These are phyloP conservation scores for Rhagoletis pomonella DNA, from an alignment of 1,140 invertebrate species.

Conservation along the genomic window DNA sequence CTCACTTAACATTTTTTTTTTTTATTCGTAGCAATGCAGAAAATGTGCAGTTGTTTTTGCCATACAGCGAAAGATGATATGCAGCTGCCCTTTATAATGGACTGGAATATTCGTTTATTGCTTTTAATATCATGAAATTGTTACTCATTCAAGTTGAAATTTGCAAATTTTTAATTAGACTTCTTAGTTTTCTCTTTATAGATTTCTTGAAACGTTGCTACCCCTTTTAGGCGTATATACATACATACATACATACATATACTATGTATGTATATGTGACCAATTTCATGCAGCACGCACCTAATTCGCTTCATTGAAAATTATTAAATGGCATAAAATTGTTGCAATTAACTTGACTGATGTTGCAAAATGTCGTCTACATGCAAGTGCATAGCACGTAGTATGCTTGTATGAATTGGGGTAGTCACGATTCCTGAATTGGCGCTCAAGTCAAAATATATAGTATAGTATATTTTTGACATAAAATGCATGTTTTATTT, in stretches of 20 bases:
- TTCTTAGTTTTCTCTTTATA: neutral
- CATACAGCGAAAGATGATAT: neutral
- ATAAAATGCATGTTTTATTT: no score
- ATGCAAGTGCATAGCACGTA: no score
- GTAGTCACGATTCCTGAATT: no score
- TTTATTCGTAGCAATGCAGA: no score
- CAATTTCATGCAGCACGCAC: neutral
- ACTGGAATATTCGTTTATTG: neutral
- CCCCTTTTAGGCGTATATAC: no score
- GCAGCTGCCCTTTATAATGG: neutral
- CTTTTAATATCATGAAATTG: neutral
- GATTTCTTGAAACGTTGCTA: no score
- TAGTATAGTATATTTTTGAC: no score
- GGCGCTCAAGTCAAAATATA: no score
- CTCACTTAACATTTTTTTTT: no score
- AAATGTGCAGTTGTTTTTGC: neutral
- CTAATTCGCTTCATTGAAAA: neutral
- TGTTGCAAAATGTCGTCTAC: neutral
- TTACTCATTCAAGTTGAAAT: neutral
- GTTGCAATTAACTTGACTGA: neutral
- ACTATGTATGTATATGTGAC: neutral
- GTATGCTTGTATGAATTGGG: no score
- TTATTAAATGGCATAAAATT: conserved; percentile 43
- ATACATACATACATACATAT: neutral
- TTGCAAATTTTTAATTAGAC: neutral